These are phyloP conservation scores for Neodon shergylaensis DNA, from an alignment of 2,113 vertebrate species.

Conservation along the genomic window DNA sequence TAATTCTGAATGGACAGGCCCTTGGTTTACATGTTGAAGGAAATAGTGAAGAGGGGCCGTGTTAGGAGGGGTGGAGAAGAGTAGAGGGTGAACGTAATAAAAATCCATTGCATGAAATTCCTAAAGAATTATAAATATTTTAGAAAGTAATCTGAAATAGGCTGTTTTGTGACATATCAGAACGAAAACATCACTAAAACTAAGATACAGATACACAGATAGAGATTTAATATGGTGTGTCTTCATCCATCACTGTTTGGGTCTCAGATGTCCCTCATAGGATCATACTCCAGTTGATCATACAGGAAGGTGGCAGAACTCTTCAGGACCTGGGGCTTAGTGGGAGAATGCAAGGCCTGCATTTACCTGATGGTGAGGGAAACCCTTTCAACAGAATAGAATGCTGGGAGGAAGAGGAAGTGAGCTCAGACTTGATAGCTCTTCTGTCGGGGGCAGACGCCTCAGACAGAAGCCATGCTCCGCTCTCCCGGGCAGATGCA, in stretches of 20 bases:
- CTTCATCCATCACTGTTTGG: background rate
- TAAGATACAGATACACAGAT: background rate
- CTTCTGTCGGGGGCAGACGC: no score
- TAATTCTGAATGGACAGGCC: background rate
- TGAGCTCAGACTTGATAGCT: no score
- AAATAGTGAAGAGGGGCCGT: background rate
- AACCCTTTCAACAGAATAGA: no score
- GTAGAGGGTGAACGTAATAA: background rate
- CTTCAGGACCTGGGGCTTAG: background rate
- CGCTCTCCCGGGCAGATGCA: no score
- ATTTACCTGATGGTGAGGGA: background rate
- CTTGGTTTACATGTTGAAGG: background rate
- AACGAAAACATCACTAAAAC: background rate
- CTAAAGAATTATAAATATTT: background rate
- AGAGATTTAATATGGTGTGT: background rate
- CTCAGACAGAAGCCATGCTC: no score
- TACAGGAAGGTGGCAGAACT: no score
- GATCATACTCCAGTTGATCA: background rate
- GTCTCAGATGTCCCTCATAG: background rate
- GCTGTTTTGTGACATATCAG: background rate
- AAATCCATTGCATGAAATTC: background rate
- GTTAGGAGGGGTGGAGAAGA: background rate
- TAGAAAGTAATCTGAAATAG: background rate
- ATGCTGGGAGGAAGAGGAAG: no score
- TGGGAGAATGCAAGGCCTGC: background rate